These are phyloP conservation scores for Chrysina gloriosa DNA, from an alignment of 2,888 invertebrate species.

Conservation along the genomic window DNA sequence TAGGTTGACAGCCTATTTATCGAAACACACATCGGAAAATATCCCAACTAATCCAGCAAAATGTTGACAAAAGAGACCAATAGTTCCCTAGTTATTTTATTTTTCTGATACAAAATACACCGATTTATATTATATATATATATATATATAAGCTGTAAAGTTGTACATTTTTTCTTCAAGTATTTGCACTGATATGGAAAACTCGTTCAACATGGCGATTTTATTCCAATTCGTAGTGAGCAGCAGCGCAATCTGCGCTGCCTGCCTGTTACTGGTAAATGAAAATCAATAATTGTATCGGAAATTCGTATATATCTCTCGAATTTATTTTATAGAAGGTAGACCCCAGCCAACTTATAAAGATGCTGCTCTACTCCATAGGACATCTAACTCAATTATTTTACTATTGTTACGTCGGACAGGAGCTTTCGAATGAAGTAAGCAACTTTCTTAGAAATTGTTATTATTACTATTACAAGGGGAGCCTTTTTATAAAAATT, in stretches of 20 bases:
- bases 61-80: background rate
- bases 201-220: slow-evolving; percentile 42
- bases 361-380: slow-evolving; percentile 27
- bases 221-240: slow-evolving; percentile 46
- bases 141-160: too few species aligned
- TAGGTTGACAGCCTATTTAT: too few species aligned
- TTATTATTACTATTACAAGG: too few species aligned
- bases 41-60: too few species aligned
- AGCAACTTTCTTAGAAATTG: background rate
- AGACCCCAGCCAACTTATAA: slow-evolving; percentile 24
- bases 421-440: slow-evolving; percentile 27
- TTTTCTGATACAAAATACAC: too few species aligned
- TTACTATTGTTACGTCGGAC: slow-evolving; percentile 33
- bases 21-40: too few species aligned
- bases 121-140: too few species aligned
- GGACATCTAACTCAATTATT: slow-evolving; percentile 35
- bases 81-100: background rate
- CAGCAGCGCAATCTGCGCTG: slow-evolving; percentile 44
- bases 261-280: slow-evolving; percentile 41
- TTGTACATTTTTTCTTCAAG: slow-evolving; percentile 36
- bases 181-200: slow-evolving; percentile 44
- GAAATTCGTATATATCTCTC: background rate
- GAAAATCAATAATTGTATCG: background rate
- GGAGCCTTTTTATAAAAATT: too few species aligned
- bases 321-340: slow-evolving; percentile 30